A percentile compares a stretch with the other conserved stretches of the same genome.
phyloP scores from a whole-genome alignment of 1,140 invertebrate species.

The Papilio polyxenes region DNA sequence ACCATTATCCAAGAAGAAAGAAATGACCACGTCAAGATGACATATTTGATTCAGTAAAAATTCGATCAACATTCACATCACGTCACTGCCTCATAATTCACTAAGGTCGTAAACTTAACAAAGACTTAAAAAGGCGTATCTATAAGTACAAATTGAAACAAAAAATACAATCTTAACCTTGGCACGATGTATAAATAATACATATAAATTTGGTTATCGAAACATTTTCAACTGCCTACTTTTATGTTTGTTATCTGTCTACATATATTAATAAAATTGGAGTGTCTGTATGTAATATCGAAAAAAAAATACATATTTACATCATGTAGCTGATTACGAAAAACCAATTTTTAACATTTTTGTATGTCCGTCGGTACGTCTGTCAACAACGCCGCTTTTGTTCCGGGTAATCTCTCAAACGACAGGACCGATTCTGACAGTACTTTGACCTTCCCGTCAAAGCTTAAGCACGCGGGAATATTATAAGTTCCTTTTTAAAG shows the following conservation, averaged over 20 bases:
- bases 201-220: slow-evolving; percentile 36
- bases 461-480: too few species aligned
- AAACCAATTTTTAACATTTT: too few species aligned
- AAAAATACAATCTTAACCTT: slow-evolving; percentile 13
- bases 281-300: too few species aligned
- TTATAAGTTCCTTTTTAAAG: too few species aligned
- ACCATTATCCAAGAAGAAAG: neutral
- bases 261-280: too few species aligned
- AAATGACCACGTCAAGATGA: slow-evolving; percentile 8
- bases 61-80: neutral
- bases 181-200: neutral
- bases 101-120: slow-evolving; percentile 3
- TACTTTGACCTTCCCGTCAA: too few species aligned
- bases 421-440: too few species aligned
- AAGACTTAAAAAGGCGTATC: slow-evolving; percentile 9
- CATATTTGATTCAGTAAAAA: neutral
- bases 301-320: too few species aligned
- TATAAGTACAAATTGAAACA: neutral
- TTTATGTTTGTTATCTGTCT: neutral
- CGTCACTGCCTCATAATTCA: neutral
- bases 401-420: too few species aligned
- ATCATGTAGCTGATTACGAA: too few species aligned
- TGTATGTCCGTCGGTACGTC: too few species aligned
- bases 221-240: slow-evolving; percentile 33
- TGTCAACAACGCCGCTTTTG: too few species aligned